Evolutionary conservation across 1,140 invertebrate genomes (phyloP), one percentile per base, ranked within the genome.

Genomic region (Temnothorax nylanderi): DNA sequence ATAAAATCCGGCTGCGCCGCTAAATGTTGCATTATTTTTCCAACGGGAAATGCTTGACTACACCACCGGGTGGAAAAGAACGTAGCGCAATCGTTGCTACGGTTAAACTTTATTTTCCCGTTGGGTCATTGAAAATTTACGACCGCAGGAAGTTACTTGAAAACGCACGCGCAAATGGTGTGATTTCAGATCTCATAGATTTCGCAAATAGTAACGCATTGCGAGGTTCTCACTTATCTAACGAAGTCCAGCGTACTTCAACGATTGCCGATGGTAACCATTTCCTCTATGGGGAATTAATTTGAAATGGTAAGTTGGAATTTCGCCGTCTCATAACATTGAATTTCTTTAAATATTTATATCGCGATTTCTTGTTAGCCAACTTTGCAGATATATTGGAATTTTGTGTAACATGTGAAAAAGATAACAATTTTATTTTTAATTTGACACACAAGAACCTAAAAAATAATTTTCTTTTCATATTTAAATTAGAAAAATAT

Each of bases 101-200:
- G 41, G 51, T 58, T 82, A 82, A 82, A 82, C 78, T 82, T 82
- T 72, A 82, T 72, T 82, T 82, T 69, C 78, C 78, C 78, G 65
- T 72, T 72, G 78, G 80, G 26, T 58, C 69, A 82, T 82, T 82
- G 80, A 32, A 72, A 82, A 82, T 74, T 74, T 82, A 82, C 41
- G 44, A 71, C 32, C 18, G 47, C 41, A 4, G 65, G 16, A 81
- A 82, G 67, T 82, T 82, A 58, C 67, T 58, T 6, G 41, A 41
- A 16, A 74, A 74, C 16, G 37, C 47, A 65, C 47, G 3, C 47
- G 56, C 75, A 51, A 72, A 81, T 21, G 37, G 49, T 54, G 67
- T 74, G 54, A 72, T 72, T 72, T 82, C 54, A 26, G 11, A 62
- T 58, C 51, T 72, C 67, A 34, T 26, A 72, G 65, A 82, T 58